Evolutionary conservation across 2,888 invertebrate genomes (phyloP), one percentile per base, ranked within the genome.

Genomic region (Horisme vitalbata): DNA sequence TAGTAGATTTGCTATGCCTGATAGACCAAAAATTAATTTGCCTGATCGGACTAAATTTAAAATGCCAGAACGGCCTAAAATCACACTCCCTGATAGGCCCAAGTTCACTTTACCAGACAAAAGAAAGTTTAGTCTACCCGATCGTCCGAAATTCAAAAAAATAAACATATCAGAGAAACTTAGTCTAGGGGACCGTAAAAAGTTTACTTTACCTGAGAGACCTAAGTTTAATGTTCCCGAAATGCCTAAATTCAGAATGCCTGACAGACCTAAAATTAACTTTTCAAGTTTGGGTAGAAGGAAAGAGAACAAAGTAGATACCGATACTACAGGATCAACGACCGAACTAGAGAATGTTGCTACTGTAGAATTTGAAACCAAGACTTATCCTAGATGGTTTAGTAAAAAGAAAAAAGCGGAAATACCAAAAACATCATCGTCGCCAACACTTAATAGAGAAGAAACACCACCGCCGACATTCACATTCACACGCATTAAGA

Each of bases 331-430:
- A 59, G 89, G 71, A 71, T 87, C 79, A 9, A 76, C 71, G 45
- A 67, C 63, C 36, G 88, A 75, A 65, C 71, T 74, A 65, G 75
- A 78, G 59, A 87, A 90, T 43, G 83, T 87, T 23, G 87, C 91
- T 39, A 91, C 91, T 28, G 94, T 95, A 67, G 92, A 93, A 36
- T 93, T 93, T 68, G 94, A 95, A 76, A 93, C 94, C 55, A 92
- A 93, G 60, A 96, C 96, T 0, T 95, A 94, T 71, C 96, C 96
- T 0, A 91, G 95, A 60, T 91, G 96, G 56, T 93, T 94, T 63
- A 78, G 75, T 46, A 82, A 80, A 60, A 89, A 89, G 61, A 90
- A 91, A 64, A 86, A 86, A 59, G 50, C 75, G 2, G 78, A 83
- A 31, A 54, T 86, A 18, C 74, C 78, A 3, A 90, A 90, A 61